A percentile compares a stretch with the other conserved stretches of the same genome.
Evolutionary conservation across 2,113 vertebrate genomes (phyloP).

Genomic region (Lophura nycthemera): DNA sequence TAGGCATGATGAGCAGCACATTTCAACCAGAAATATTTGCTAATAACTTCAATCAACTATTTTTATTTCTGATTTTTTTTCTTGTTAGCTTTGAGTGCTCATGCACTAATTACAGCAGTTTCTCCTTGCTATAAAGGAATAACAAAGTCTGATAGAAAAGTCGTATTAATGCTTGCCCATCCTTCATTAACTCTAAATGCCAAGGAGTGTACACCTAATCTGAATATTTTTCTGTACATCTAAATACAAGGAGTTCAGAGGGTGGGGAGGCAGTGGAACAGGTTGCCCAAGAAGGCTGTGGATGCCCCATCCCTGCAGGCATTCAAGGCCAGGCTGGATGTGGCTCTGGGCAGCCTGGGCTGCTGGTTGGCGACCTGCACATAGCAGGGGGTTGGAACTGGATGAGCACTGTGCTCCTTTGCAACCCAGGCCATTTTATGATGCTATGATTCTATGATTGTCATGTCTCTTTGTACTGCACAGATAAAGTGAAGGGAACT

Average conservation of each 20-base stretch:
- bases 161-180: neutral
- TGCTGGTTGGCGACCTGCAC: too few species aligned
- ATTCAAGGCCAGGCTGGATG: too few species aligned
- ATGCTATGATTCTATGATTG: neutral
- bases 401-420: too few species aligned
- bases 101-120: neutral
- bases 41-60: conserved; percentile 12
- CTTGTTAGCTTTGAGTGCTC: neutral
- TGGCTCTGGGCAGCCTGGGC: too few species aligned
- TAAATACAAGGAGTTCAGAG: neutral
- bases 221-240: neutral
- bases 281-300: too few species aligned
- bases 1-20: neutral
- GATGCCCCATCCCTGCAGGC: too few species aligned
- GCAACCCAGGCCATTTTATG: too few species aligned
- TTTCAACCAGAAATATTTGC: neutral
- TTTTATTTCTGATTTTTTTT: neutral
- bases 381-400: too few species aligned
- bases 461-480: neutral
- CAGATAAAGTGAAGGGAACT: neutral
- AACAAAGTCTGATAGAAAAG: neutral
- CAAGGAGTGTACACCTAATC: accelerated
- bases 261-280: too few species aligned
- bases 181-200: neutral
- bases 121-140: neutral